Evolutionary conservation across 2,888 invertebrate genomes (phyloP).

Genomic region (Lasiommata megera): DNA sequence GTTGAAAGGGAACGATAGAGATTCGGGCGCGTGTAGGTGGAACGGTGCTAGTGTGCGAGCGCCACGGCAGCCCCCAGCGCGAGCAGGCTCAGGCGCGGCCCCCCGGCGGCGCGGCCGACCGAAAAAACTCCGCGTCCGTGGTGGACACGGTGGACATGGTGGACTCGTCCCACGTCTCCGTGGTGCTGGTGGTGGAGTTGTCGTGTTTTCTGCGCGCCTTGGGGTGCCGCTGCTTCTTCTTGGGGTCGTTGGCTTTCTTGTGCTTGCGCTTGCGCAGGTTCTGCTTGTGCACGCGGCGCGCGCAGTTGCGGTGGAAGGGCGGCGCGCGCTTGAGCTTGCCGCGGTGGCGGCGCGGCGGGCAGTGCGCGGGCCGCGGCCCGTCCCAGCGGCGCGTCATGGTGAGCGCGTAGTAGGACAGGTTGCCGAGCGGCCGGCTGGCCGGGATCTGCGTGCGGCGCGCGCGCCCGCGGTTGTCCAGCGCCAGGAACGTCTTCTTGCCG

Average conservation of each 20-base stretch:
- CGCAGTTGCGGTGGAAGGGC: slow-evolving; percentile 69
- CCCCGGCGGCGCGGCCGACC: slow-evolving; percentile 80
- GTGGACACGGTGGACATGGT: slow-evolving; percentile 77
- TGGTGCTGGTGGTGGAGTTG: slow-evolving; percentile 72
- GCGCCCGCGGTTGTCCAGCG: slow-evolving; percentile 87
- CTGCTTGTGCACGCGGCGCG: slow-evolving; percentile 72
- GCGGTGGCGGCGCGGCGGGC: slow-evolving; percentile 65
- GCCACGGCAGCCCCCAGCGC: slow-evolving; percentile 77
- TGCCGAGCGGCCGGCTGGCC: slow-evolving; percentile 84
- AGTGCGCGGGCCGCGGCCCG: slow-evolving; percentile 58
- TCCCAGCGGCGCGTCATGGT: slow-evolving; percentile 75
- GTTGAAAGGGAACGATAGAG: slow-evolving; percentile 44
- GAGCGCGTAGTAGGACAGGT: slow-evolving; percentile 87
- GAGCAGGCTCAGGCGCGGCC: slow-evolving; percentile 75
- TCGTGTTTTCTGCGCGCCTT: slow-evolving; percentile 78
- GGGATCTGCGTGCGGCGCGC: slow-evolving; percentile 88
- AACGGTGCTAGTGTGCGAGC: slow-evolving; percentile 76
- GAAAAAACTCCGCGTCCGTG: slow-evolving; percentile 80
- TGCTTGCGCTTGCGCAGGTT: slow-evolving; percentile 72
- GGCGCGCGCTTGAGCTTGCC: slow-evolving; percentile 70
- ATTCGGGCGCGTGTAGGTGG: slow-evolving; percentile 69
- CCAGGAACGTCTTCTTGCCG: slow-evolving; percentile 87
- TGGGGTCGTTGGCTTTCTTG: slow-evolving; percentile 74
- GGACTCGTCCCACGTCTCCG: slow-evolving; percentile 75
- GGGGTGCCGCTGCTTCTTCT: slow-evolving; percentile 78